Evolutionary conservation across 2,888 invertebrate species (phyloP).

Genomic region (Electrophaes corylata): DNA sequence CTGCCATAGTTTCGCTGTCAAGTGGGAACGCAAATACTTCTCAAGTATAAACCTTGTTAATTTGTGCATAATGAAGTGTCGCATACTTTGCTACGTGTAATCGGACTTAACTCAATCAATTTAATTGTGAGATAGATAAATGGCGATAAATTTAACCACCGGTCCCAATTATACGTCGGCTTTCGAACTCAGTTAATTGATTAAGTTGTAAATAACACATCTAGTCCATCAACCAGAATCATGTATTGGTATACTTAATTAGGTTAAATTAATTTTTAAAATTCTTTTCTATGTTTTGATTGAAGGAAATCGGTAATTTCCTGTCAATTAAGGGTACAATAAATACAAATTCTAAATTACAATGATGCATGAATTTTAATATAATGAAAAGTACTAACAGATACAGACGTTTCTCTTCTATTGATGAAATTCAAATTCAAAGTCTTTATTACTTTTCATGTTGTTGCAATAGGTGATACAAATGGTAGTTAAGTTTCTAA

Average conservation of each 20-base stretch:
- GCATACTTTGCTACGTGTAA: conserved; percentile 19
- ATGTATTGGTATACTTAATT: conserved; percentile 37
- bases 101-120: conserved; percentile 43
- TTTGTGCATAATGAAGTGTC: neutral
- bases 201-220: conserved; percentile 52
- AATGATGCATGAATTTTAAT: conserved; percentile 16
- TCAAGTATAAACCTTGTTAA: neutral
- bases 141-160: conserved; percentile 51
- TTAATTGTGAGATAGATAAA: conserved; percentile 56
- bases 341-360: conserved; percentile 4
- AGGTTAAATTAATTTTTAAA: conserved; percentile 31
- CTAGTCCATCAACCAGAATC: conserved; percentile 35
- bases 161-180: conserved; percentile 48
- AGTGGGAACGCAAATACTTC: too few species aligned
- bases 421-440: too few species aligned
- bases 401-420: too few species aligned
- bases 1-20: neutral
- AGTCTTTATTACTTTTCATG: too few species aligned
- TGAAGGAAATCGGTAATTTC: conserved; percentile 28
- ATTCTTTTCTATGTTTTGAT: conserved; percentile 21
- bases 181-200: conserved; percentile 46
- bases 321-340: conserved; percentile 11
- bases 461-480: too few species aligned
- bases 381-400: neutral
- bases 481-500: too few species aligned